Percentiles rank a stretch among this genome's conserved stretches.
phyloP scores from a whole-genome alignment of 2,888 invertebrate genomes.

The Cancer borealis region DNA sequence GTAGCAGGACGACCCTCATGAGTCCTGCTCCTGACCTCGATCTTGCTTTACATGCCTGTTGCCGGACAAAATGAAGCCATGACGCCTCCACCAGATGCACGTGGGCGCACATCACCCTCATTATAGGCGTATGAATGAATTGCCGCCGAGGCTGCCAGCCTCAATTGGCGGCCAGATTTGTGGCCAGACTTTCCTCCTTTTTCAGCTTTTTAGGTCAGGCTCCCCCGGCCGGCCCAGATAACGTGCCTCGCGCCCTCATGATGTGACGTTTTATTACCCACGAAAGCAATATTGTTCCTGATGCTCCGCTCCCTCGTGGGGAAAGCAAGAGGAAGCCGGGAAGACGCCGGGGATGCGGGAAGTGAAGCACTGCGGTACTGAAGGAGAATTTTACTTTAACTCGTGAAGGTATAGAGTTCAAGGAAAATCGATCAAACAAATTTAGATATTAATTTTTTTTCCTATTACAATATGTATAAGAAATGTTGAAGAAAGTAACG shows the following conservation, averaged over 20 bases:
- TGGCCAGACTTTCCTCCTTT: background rate
- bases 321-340: background rate
- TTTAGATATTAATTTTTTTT: too few species aligned
- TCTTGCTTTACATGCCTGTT: background rate
- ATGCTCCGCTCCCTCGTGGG: background rate
- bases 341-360: background rate
- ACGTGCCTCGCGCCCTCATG: background rate
- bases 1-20: background rate
- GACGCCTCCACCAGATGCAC: background rate
- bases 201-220: slow-evolving; percentile 15
- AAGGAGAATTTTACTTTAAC: background rate
- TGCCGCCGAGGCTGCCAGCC: background rate
- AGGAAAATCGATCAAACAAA: too few species aligned
- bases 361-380: background rate
- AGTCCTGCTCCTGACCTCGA: background rate
- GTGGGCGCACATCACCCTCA: background rate
- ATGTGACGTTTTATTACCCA: background rate
- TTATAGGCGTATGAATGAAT: background rate
- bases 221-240: background rate
- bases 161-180: background rate
- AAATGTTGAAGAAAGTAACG: too few species aligned
- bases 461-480: too few species aligned
- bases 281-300: background rate
- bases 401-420: too few species aligned
- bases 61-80: background rate